These are phyloP conservation scores for Dicroscelio sp. DNA, from an alignment of 2,888 invertebrate genomes.

Conservation along the genomic window DNA sequence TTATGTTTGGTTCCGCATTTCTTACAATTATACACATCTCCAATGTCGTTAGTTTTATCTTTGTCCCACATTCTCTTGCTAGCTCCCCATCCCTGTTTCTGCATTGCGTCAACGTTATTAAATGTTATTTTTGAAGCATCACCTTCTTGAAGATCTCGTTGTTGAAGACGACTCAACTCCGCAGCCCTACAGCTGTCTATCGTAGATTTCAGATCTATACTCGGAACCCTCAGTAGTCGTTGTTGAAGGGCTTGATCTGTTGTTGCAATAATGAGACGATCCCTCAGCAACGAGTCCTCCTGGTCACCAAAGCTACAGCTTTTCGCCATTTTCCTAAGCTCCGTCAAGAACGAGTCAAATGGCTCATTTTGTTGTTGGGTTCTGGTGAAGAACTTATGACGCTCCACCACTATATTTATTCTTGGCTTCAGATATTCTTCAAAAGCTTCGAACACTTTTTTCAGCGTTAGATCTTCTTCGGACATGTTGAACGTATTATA, in stretches of 20 bases:
- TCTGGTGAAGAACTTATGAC: constrained; percentile 64
- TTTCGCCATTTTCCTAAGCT: constrained; percentile 77
- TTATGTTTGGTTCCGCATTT: constrained; percentile 32
- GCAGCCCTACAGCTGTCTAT: constrained; percentile 73
- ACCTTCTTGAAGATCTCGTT: neutral
- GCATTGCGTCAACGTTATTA: neutral
- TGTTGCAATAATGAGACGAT: constrained; percentile 75
- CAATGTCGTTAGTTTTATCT: neutral
- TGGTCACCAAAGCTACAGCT: constrained; percentile 83
- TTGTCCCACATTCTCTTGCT: neutral
- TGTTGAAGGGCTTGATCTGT: constrained; percentile 72
- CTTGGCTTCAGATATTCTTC: constrained; percentile 56
- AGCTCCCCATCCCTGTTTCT: neutral
- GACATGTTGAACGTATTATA: constrained; percentile 30
- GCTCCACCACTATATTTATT: constrained; percentile 61
- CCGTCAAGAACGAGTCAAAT: constrained; percentile 80
- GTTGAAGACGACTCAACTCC: constrained; percentile 52
- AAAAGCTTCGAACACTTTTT: constrained; percentile 21
- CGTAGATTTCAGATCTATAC: constrained; percentile 69
- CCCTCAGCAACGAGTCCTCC: constrained; percentile 78
- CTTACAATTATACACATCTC: constrained; percentile 26
- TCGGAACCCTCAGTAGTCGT: constrained; percentile 71
- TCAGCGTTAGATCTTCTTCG: neutral
- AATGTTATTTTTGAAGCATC: neutral
- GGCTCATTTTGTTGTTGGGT: constrained; percentile 75